A percentile compares a stretch with the other conserved stretches of the same genome.
Conservation (phyloP, 1,140 invertebrate species). For the Aleiodes sp. region DNA sequence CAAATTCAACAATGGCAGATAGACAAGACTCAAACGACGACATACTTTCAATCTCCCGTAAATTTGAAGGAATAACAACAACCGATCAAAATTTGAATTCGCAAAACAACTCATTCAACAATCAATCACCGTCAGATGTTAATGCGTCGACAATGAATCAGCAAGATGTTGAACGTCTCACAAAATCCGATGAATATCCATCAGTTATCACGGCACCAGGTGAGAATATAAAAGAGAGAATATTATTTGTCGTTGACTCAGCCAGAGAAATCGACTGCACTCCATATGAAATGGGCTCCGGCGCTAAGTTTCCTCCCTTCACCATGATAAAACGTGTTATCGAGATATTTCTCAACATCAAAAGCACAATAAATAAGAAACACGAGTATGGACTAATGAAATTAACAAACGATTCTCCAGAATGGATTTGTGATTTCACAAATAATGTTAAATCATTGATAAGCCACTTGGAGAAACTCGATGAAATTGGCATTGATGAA, state of each 20-base stretch:
- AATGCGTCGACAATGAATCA: slow-evolving; percentile 1
- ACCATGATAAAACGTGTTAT: slow-evolving; percentile 73
- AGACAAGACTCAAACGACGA: slow-evolving; percentile 40
- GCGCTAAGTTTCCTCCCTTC: slow-evolving; percentile 69
- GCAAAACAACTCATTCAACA: neutral
- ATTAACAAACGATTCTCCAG: slow-evolving; percentile 66
- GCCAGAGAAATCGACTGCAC: slow-evolving; percentile 70
- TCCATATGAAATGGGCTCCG: slow-evolving; percentile 69
- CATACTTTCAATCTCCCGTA: slow-evolving; percentile 32
- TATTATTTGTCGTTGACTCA: slow-evolving; percentile 75
- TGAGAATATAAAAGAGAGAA: slow-evolving; percentile 71
- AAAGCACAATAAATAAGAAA: slow-evolving; percentile 70
- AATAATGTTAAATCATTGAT: slow-evolving; percentile 71
- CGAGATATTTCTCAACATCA: slow-evolving; percentile 74
- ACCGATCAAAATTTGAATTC: slow-evolving; percentile 23
- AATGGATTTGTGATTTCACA: slow-evolving; percentile 73
- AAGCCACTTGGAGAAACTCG: slow-evolving; percentile 67
- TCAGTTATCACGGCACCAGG: slow-evolving; percentile 56
- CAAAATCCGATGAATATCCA: neutral
- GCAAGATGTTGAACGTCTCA: neutral
- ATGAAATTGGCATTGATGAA: slow-evolving; percentile 63
- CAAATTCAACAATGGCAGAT: slow-evolving; percentile 36
- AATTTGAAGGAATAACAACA: slow-evolving; percentile 30
- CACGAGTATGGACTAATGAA: slow-evolving; percentile 76
- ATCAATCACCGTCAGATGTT: slow-evolving; percentile 19